phyloP scores from a whole-genome alignment of 2,888 invertebrate species.

The Andricus curvator region DNA sequence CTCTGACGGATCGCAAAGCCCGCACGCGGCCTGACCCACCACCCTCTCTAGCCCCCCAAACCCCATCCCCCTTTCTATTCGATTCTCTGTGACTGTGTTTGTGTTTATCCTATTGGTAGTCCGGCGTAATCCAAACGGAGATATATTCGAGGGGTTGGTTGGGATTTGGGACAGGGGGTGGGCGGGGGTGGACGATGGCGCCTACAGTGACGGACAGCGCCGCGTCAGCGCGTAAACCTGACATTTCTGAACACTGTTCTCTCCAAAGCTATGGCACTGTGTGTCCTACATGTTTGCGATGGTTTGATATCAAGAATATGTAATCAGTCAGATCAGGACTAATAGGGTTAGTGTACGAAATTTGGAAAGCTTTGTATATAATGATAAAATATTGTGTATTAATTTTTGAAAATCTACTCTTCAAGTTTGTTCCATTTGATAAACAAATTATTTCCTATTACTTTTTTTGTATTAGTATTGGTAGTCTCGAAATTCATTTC shows the following conservation, averaged over 20 bases:
- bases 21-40: slow-evolving; percentile 67
- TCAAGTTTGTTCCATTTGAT: too few species aligned
- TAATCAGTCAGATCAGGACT: neutral
- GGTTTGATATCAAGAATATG: neutral
- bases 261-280: slow-evolving; percentile 46
- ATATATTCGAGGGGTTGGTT: slow-evolving; percentile 60
- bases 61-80: slow-evolving; percentile 36
- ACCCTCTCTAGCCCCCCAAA: slow-evolving; percentile 38
- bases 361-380: neutral
- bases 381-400: neutral
- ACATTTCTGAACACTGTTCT: slow-evolving; percentile 63
- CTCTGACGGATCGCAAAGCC: slow-evolving; percentile 78
- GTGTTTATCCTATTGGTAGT: slow-evolving; percentile 55
- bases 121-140: slow-evolving; percentile 69
- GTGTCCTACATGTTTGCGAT: neutral
- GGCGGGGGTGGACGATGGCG: slow-evolving; percentile 52
- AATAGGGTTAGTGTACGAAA: neutral
- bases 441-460: too few species aligned
- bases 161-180: slow-evolving; percentile 43
- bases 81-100: slow-evolving; percentile 56
- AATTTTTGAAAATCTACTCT: too few species aligned
- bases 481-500: too few species aligned
- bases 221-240: slow-evolving; percentile 71
- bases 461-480: too few species aligned
- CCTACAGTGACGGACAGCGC: slow-evolving; percentile 63